Evolutionary conservation across 2,113 vertebrate species (phyloP).

Genomic region (Cheirogaleus medius): DNA sequence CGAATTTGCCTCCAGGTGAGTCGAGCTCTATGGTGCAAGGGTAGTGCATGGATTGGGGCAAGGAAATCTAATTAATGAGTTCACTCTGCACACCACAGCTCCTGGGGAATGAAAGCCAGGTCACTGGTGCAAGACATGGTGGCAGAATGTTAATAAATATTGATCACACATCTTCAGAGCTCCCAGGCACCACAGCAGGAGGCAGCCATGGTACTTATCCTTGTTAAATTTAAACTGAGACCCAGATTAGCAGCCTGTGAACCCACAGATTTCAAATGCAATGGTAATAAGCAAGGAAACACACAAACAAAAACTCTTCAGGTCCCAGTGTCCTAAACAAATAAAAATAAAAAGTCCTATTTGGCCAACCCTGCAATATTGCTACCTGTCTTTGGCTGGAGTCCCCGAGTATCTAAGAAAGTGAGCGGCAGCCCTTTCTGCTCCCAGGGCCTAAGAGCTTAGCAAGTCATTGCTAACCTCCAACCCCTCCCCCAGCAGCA

Average conservation of each 20-base stretch:
- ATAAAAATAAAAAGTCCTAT: neutral
- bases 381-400: neutral
- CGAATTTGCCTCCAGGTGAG: neutral
- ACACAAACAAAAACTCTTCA: neutral
- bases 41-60: neutral
- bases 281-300: neutral
- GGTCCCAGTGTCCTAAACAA: neutral
- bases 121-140: neutral
- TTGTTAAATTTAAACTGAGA: conserved; percentile 39
- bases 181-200: neutral
- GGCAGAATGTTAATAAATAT: conserved; percentile 56
- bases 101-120: neutral
- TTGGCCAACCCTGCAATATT: neutral
- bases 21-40: neutral
- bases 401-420: neutral
- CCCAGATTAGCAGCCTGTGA: neutral
- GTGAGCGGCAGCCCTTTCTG: neutral
- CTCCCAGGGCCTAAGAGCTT: neutral
- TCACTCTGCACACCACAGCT: neutral
- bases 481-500: neutral
- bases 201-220: neutral
- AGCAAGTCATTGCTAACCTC: neutral
- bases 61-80: conserved; percentile 16
- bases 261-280: neutral
- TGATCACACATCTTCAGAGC: conserved; percentile 12